These are phyloP conservation scores for Agrotis exclamationis DNA, from an alignment of 2,888 invertebrate species.

Conservation along the genomic window DNA sequence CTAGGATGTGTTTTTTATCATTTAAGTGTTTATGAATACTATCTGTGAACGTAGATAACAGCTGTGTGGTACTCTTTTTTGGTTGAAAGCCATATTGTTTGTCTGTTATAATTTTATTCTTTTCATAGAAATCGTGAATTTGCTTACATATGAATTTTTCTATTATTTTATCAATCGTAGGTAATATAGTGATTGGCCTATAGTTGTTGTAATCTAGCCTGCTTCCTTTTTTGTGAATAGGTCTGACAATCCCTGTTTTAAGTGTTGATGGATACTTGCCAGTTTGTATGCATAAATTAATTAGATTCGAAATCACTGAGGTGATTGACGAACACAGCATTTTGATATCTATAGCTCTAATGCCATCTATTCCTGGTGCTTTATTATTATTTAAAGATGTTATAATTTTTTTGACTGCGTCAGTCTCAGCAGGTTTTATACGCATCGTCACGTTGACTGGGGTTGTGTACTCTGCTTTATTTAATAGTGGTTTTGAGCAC, in stretches of 20 bases:
- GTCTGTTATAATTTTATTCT: background rate
- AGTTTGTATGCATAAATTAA: constrained; percentile 1
- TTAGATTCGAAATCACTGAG: constrained; percentile 5
- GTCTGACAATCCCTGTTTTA: constrained; percentile 13
- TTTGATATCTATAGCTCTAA: constrained; percentile 9
- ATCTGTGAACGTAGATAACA: constrained; percentile 11
- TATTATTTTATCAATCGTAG: constrained; percentile 1
- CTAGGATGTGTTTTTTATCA: constrained; percentile 1
- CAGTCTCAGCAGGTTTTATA: background rate
- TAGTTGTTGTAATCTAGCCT: background rate
- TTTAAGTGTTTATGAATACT: constrained; percentile 3
- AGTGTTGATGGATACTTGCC: background rate
- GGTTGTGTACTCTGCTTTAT: background rate
- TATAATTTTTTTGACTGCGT: background rate
- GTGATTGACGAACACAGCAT: background rate
- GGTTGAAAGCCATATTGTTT: constrained; percentile 13
- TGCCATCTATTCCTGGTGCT: constrained; percentile 2
- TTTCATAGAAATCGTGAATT: background rate
- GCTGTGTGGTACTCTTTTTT: constrained; percentile 10
- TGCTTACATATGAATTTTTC: background rate
- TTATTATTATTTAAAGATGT: constrained; percentile 5
- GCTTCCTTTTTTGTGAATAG: constrained; percentile 5
- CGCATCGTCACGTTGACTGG: background rate
- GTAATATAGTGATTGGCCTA: background rate
- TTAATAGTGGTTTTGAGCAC: background rate